A percentile compares a stretch with the other conserved stretches of the same genome.
Evolutionary conservation across 2,797 vertebrate genomes (phyloP).

Genomic region (Tauraco hartlaubi): DNA sequence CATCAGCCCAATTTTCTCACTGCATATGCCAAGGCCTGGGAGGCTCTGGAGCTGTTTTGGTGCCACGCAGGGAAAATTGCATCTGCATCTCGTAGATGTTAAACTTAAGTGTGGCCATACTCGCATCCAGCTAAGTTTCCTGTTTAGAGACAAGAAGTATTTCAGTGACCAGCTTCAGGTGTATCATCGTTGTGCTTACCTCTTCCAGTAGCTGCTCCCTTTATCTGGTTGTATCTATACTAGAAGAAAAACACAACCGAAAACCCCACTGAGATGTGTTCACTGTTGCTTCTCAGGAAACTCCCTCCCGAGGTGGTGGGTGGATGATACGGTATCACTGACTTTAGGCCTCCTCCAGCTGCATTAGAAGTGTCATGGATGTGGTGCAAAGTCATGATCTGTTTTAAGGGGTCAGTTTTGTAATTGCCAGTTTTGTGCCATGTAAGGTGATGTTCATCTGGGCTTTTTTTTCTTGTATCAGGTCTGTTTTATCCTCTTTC

Average conservation of each 20-base stretch:
- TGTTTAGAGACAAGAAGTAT: not conserved
- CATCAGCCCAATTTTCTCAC: not conserved
- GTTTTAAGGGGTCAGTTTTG: not conserved
- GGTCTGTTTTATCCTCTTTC: not conserved
- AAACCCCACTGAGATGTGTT: not conserved
- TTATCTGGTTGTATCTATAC: not conserved
- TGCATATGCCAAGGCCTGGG: not conserved
- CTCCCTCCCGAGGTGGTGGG: not conserved
- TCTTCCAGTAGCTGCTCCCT: not conserved
- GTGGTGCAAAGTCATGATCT: not conserved
- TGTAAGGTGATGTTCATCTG: no score
- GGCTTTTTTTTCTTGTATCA: not conserved
- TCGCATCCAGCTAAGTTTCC: rapidly evolving
- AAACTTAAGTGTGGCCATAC: not conserved
- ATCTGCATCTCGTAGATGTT: not conserved
- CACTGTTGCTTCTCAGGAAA: not conserved
- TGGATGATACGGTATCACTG: not conserved
- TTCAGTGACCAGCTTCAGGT: not conserved
- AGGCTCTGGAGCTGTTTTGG: not conserved
- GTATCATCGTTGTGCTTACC: not conserved
- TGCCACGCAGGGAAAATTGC: not conserved
- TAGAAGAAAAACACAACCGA: rapidly evolving
- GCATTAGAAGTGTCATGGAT: not conserved
- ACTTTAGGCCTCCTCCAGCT: not conserved
- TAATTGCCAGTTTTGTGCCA: not conserved